A percentile compares a stretch with the other conserved stretches of the same genome.
Evolutionary conservation across 2,113 vertebrate species (phyloP).

Genomic region (Ceuthmochares aereus): DNA sequence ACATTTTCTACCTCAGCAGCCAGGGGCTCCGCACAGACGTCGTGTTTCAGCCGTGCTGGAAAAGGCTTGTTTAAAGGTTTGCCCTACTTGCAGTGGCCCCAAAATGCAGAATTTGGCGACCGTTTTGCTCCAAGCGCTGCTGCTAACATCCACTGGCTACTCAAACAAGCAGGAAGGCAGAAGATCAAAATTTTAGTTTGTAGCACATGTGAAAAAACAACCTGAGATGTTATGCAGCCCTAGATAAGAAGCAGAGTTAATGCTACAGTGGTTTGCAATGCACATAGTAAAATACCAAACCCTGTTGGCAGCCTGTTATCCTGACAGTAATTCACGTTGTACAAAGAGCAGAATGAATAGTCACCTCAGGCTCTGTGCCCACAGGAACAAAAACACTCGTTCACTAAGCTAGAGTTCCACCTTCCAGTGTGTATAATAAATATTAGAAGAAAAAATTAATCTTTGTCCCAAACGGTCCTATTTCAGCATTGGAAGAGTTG

Average conservation of each 20-base stretch:
- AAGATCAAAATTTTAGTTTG: background rate
- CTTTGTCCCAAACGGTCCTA: background rate
- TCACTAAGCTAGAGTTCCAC: background rate
- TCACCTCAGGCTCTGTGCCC: background rate
- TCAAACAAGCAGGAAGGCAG: background rate
- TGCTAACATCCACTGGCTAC: background rate
- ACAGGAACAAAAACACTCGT: background rate
- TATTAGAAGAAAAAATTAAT: background rate
- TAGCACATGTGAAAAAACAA: background rate
- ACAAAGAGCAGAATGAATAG: background rate
- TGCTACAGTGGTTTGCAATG: background rate
- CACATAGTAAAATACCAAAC: background rate
- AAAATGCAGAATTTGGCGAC: background rate
- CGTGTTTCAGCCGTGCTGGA: fast-evolving
- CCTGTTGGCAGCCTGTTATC: background rate
- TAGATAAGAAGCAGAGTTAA: background rate
- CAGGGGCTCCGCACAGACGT: background rate
- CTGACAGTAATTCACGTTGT: background rate
- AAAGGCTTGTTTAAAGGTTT: background rate
- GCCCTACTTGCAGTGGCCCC: background rate
- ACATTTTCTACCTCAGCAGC: background rate
- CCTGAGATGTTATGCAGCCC: background rate
- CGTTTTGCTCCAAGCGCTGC: background rate
- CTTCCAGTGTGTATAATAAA: background rate
- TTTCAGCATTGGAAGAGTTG: background rate